Base-by-base conservation (phyloP, 37 sponge, comb jelly and placozoan species). In the Ephydatia muelleri region DNA sequence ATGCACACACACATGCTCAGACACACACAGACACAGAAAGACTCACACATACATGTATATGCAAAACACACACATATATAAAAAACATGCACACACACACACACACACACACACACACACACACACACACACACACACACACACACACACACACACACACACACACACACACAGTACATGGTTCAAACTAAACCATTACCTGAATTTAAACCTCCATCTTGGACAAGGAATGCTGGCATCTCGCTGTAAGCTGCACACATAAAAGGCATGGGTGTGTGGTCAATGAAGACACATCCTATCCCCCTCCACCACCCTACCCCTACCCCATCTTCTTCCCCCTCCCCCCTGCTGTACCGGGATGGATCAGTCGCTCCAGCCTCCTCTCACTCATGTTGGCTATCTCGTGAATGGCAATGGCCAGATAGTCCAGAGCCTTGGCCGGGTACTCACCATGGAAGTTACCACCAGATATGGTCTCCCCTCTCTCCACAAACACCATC, bases 391-490 rank as follows among this genome's bases (percentile, higher is more conserved):
- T 94, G 85, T 85, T 96, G 75, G 91, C 89, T 19, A 96, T 73
- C 87, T 98, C 99, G 64, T 98, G 99, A 0, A 98, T 86, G 16
- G 87, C 96, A 34, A 98, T 98, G 34, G 97, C 95, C 33, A 98
- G 91, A 35, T 96, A 98, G 86, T 98, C 99, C 83, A 98, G 70
- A 2, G 85, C 95, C 91, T 98, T 98, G 27, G 99, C 99, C 29
- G 99, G 99, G 80, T 98, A 98, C 68, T 98, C 97, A 34, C 99
- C 99, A 75, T 98, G 99, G 88, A 98, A 98, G 78, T 98, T 96
- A 5, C 99, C 99, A 69, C 95, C 95, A 32, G 93, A 94, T 22
- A 98, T 87, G 57, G 91, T 84, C 75, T 88, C 91, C 35, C 76
- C 72, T 39, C 88, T 68, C 9, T 87, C 82, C 22, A 88, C 76